A percentile compares a stretch with the other conserved stretches of the same genome.
phyloP scores from a whole-genome alignment of 2,113 vertebrate genomes.

The Hyla sarda region DNA sequence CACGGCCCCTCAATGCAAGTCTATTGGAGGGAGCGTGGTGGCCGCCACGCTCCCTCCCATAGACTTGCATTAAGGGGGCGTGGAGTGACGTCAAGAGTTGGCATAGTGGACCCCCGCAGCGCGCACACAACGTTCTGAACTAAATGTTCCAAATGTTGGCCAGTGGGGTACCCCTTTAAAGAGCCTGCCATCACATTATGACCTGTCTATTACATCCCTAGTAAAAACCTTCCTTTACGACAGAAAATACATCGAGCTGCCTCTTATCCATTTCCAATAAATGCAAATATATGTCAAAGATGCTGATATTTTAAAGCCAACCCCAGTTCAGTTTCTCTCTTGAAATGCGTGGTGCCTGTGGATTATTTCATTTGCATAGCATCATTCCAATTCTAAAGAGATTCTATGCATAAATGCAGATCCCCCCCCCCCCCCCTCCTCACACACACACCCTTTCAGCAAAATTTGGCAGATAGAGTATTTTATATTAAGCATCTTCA shows the following conservation, averaged over 20 bases:
- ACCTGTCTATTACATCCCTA: not conserved
- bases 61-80: too few relatives aligned
- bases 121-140: too few relatives aligned
- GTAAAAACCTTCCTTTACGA: slow-evolving; percentile 5
- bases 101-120: too few relatives aligned
- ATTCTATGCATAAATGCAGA: slow-evolving; percentile 33
- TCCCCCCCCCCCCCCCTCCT: not conserved
- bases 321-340: not conserved
- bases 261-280: not conserved
- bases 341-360: not conserved
- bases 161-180: too few relatives aligned
- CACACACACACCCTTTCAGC: too few relatives aligned
- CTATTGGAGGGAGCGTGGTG: too few relatives aligned
- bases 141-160: too few relatives aligned
- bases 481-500: slow-evolving; percentile 36
- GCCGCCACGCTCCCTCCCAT: too few relatives aligned
- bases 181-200: not conserved
- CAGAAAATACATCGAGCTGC: not conserved
- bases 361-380: slow-evolving; percentile 37
- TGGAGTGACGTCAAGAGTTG: too few relatives aligned
- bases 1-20: too few relatives aligned
- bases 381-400: slow-evolving; percentile 18
- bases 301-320: not conserved
- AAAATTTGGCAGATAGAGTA: not conserved
- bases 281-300: not conserved